Evolutionary conservation across 2,113 vertebrate genomes (phyloP).

Genomic region (Halichoeres trimaculatus): DNA sequence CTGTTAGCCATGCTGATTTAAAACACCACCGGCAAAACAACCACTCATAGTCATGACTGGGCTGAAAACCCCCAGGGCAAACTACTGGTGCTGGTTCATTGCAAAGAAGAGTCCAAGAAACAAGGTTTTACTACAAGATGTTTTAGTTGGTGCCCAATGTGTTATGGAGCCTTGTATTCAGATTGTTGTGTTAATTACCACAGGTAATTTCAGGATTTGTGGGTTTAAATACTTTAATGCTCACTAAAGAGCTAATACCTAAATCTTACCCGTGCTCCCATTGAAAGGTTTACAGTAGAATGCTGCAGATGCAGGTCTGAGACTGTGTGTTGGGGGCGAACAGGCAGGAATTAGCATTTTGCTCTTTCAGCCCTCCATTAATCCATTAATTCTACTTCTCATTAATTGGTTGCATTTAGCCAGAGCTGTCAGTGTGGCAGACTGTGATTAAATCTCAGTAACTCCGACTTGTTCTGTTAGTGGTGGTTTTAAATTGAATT

Average conservation of each 20-base stretch:
- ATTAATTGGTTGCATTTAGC: conserved; percentile 65
- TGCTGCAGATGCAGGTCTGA: conserved; percentile 27
- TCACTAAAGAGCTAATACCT: conserved; percentile 24
- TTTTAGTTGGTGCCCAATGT: background rate
- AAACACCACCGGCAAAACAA: background rate
- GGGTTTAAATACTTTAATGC: background rate
- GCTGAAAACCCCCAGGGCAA: background rate
- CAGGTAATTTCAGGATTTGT: background rate
- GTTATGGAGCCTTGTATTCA: background rate
- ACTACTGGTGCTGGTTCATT: background rate
- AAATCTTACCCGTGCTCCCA: conserved; percentile 21
- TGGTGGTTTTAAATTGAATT: conserved; percentile 70
- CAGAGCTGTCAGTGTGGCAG: conserved; percentile 19
- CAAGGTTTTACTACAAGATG: background rate
- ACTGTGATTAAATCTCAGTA: conserved; percentile 64
- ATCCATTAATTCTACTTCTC: conserved; percentile 59
- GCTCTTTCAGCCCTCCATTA: conserved; percentile 53
- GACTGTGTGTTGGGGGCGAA: conserved; percentile 20
- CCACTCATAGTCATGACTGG: background rate
- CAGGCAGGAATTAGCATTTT: conserved; percentile 55
- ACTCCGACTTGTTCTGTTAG: conserved; percentile 35
- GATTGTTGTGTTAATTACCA: conserved; percentile 15
- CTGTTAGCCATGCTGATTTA: background rate
- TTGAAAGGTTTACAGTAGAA: conserved; percentile 39
- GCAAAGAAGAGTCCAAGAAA: background rate